These are phyloP conservation scores for Pollenia labialis DNA, from an alignment of 2,888 invertebrate species.

Conservation along the genomic window DNA sequence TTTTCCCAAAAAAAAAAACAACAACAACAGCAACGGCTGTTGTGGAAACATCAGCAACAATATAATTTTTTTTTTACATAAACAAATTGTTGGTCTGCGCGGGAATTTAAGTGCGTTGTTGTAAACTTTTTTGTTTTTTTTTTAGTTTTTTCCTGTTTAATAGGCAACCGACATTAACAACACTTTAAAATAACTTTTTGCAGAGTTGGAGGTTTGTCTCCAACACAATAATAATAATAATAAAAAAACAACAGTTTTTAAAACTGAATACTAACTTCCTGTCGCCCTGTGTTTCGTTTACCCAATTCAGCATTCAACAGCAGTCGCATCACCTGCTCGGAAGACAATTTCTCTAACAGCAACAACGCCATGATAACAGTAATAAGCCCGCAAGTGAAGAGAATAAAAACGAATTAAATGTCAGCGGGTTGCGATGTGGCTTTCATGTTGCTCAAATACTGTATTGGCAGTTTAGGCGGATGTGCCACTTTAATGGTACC, in stretches of 20 bases:
- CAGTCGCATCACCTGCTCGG: neutral
- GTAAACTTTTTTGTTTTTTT: neutral
- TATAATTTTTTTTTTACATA: slow-evolving; percentile 14
- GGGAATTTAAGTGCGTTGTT: slow-evolving; percentile 47
- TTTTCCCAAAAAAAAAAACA: neutral
- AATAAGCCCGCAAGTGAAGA: slow-evolving; percentile 6
- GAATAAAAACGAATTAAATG: slow-evolving; percentile 28
- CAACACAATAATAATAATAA: slow-evolving; percentile 22
- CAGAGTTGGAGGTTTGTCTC: slow-evolving; percentile 54
- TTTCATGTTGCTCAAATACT: slow-evolving; percentile 44
- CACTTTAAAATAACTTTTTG: slow-evolving; percentile 80
- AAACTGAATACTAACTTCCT: neutral
- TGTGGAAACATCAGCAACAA: neutral
- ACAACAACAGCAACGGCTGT: slow-evolving; percentile 1
- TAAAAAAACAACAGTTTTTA: neutral
- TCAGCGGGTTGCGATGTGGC: slow-evolving; percentile 49
- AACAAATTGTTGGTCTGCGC: slow-evolving; percentile 31
- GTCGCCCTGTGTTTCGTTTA: slow-evolving; percentile 23
- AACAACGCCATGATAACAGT: slow-evolving; percentile 16
- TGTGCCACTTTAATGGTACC: slow-evolving; percentile 80
- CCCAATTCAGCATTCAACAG: slow-evolving; percentile 33
- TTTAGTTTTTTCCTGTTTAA: slow-evolving; percentile 37
- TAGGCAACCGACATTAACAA: slow-evolving; percentile 76
- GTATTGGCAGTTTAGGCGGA: slow-evolving; percentile 75
- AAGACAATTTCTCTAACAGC: slow-evolving; percentile 5